These are phyloP conservation scores for Urocitellus parryii DNA, from an alignment of 2,113 vertebrate species.

Conservation along the genomic window DNA sequence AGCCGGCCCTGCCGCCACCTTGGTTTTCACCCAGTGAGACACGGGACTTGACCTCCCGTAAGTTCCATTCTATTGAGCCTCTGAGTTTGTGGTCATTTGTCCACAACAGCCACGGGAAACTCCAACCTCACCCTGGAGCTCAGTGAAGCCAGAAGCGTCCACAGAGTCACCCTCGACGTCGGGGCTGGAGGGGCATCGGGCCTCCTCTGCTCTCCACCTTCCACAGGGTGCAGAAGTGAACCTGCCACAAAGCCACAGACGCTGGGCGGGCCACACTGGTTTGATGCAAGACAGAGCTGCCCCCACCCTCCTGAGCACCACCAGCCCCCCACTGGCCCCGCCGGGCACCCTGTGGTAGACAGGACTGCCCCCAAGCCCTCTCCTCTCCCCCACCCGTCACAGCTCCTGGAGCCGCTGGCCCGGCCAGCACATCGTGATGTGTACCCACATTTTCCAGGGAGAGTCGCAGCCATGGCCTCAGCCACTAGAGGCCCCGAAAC, in stretches of 20 bases:
- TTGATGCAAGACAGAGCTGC: not conserved
- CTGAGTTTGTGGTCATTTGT: not conserved
- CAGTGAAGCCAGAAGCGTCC: not conserved
- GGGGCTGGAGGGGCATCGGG: not conserved
- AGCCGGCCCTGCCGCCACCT: not conserved
- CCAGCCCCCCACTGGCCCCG: not conserved
- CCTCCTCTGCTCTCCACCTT: not conserved
- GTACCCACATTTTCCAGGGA: not conserved
- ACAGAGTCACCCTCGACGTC: not conserved
- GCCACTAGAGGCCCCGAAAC: not conserved
- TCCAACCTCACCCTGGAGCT: not conserved
- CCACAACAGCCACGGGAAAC: not conserved
- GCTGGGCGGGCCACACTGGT: rapidly evolving
- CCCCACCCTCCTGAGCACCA: not conserved
- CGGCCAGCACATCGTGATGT: rapidly evolving
- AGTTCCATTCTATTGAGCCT: not conserved
- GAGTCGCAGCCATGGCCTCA: no score
- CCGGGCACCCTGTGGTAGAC: not conserved
- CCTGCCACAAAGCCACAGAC: rapidly evolving
- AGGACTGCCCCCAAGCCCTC: not conserved
- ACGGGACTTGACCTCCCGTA: not conserved
- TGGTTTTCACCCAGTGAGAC: not conserved
- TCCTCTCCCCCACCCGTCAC: not conserved
- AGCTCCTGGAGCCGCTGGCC: not conserved
- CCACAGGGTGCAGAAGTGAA: no score